These are phyloP conservation scores for Saccostrea echinata DNA, from an alignment of 1,140 invertebrate genomes.

Conservation along the genomic window DNA sequence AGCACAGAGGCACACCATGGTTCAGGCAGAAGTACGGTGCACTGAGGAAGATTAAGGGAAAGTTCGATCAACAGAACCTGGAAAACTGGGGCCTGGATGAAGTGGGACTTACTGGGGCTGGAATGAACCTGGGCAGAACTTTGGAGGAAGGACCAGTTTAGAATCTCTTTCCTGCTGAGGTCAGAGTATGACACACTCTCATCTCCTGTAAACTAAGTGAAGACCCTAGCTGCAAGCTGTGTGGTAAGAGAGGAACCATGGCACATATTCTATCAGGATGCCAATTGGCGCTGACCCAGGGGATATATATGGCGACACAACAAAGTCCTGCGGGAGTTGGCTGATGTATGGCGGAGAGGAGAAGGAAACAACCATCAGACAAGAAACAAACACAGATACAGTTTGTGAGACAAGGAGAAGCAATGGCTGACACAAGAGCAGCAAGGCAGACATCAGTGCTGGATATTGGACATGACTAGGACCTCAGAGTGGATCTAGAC, in stretches of 20 bases:
- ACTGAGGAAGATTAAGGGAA: constrained; percentile 6
- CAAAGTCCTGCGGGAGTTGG: constrained; percentile 5
- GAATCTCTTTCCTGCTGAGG: constrained; percentile 31
- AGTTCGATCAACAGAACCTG: constrained; percentile 10
- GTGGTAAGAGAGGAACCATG: constrained; percentile 37
- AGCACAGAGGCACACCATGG: constrained; percentile 29
- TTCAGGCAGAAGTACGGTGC: constrained; percentile 31
- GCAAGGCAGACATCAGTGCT: too few species aligned
- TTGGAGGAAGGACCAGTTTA: constrained; percentile 38
- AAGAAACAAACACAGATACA: neutral
- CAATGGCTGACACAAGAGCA: too few species aligned
- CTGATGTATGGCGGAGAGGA: neutral
- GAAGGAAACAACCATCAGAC: neutral
- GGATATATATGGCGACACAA: constrained; percentile 50
- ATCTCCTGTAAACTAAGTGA: constrained; percentile 31
- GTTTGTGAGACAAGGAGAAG: neutral
- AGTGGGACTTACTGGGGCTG: constrained; percentile 16
- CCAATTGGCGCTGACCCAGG: neutral
- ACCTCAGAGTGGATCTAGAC: too few species aligned
- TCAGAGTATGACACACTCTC: constrained; percentile 34
- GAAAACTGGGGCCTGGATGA: constrained; percentile 28
- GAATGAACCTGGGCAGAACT: constrained; percentile 37
- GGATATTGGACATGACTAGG: too few species aligned
- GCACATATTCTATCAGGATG: constrained; percentile 31
- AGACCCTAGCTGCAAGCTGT: constrained; percentile 24